phyloP scores from a whole-genome alignment of 1,140 invertebrate species.

The Euglossa dilemma region DNA sequence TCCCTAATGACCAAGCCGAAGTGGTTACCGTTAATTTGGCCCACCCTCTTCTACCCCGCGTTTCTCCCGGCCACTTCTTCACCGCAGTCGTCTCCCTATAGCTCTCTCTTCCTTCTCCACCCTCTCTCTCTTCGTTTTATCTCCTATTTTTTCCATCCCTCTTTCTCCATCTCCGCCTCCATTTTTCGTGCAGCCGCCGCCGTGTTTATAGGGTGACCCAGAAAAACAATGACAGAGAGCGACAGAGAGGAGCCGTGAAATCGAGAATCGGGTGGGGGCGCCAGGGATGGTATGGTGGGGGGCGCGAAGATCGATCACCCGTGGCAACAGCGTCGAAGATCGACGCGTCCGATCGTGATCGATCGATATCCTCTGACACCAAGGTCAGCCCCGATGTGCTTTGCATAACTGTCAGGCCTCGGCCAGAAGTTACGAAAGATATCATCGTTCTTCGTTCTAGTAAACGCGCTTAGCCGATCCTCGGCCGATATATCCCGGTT shows the following conservation, averaged over 20 bases:
- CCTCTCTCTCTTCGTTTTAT: not conserved
- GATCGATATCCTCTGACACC: constrained; percentile 33
- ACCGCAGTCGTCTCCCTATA: constrained; percentile 51
- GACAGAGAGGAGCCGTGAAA: not conserved
- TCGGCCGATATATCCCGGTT: not conserved
- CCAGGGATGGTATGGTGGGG: not conserved
- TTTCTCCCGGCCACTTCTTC: constrained; percentile 32
- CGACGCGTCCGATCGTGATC: constrained; percentile 43
- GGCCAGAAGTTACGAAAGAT: constrained; percentile 43
- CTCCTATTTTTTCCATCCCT: too few species aligned
- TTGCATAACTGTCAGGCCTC: constrained; percentile 41
- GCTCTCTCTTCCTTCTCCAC: not conserved
- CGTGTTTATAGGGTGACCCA: constrained; percentile 78
- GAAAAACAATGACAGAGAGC: constrained; percentile 72
- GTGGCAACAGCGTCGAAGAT: constrained; percentile 41
- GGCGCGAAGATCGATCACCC: constrained; percentile 41
- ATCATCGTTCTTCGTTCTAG: constrained; percentile 29
- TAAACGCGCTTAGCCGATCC: constrained; percentile 1
- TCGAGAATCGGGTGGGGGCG: not conserved
- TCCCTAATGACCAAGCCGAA: constrained; percentile 75
- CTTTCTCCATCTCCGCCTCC: not conserved
- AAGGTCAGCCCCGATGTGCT: constrained; percentile 34
- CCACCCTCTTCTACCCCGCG: constrained; percentile 13
- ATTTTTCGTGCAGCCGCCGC: constrained; percentile 46
- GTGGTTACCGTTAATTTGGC: constrained; percentile 80